A percentile compares a stretch with the other conserved stretches of the same genome.
phyloP scores from a whole-genome alignment of 2,797 vertebrate genomes.

The Pelodytes ibericus region DNA sequence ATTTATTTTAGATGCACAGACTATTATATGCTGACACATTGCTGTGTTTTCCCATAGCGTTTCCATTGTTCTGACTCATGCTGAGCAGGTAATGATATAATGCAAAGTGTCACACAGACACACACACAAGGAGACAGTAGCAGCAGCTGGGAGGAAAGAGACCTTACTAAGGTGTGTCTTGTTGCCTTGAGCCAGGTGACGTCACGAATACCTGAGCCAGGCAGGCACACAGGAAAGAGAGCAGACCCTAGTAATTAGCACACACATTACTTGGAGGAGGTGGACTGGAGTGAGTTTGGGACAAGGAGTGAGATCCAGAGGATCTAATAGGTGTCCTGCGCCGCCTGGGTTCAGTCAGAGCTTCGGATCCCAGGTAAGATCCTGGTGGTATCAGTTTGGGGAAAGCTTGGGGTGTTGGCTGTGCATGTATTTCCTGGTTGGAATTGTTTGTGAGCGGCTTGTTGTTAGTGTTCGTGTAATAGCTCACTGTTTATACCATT shows the following conservation, averaged over 20 bases:
- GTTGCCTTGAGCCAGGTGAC: slow-evolving; percentile 37
- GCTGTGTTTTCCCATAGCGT: not conserved
- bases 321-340: not conserved
- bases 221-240: slow-evolving; percentile 6
- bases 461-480: not conserved
- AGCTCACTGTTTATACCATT: too few relatives aligned
- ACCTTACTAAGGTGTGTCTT: slow-evolving; percentile 33
- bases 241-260: not conserved
- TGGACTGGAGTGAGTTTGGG: not conserved
- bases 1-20: not conserved
- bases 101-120: not conserved
- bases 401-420: not conserved
- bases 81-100: slow-evolving; percentile 3
- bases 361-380: slow-evolving; percentile 16
- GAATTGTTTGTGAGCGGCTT: not conserved
- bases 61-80: slow-evolving; percentile 18
- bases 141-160: slow-evolving; percentile 27
- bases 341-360: not conserved
- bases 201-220: slow-evolving; percentile 46
- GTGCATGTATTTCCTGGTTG: slow-evolving; percentile 1
- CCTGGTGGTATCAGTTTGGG: not conserved
- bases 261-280: slow-evolving; percentile 14
- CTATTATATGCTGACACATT: not conserved
- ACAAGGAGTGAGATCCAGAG: slow-evolving; percentile 1
- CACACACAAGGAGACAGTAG: not conserved